phyloP scores from a whole-genome alignment of 2,888 invertebrate species.

The Siphonodentalium dalli region DNA sequence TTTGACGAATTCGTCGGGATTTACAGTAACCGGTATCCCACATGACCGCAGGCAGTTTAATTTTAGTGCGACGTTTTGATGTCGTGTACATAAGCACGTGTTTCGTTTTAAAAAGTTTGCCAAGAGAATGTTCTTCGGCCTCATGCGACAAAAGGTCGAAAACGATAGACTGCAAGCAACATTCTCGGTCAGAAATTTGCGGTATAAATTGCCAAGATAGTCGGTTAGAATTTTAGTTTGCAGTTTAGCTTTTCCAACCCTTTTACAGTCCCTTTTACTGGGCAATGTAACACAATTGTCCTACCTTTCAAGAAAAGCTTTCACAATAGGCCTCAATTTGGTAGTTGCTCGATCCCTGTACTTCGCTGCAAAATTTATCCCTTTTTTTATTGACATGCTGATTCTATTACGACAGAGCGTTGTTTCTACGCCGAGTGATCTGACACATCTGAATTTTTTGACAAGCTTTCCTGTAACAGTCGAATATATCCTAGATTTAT shows the following conservation, averaged over 20 bases:
- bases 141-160: slow-evolving; percentile 17
- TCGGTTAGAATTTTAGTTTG: slow-evolving; percentile 26
- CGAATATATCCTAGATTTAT: background rate
- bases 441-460: slow-evolving; percentile 13
- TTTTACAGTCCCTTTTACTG: slow-evolving; percentile 25
- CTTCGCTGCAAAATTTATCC: no score
- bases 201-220: slow-evolving; percentile 16
- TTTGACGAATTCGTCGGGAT: slow-evolving; percentile 21
- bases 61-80: slow-evolving; percentile 25
- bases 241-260: slow-evolving; percentile 1
- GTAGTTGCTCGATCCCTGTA: no score
- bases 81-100: slow-evolving; percentile 24
- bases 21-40: slow-evolving; percentile 13
- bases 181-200: slow-evolving; percentile 24
- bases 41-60: slow-evolving; percentile 2
- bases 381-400: no score
- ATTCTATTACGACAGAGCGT: no score
- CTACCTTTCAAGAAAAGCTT: slow-evolving; percentile 26
- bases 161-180: slow-evolving; percentile 15
- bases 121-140: slow-evolving; percentile 18
- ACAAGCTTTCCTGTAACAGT: slow-evolving; percentile 3
- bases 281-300: slow-evolving; percentile 26
- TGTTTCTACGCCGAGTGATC: background rate
- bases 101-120: slow-evolving; percentile 16
- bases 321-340: slow-evolving; percentile 12